A percentile compares a stretch with the other conserved stretches of the same genome.
Conservation (phyloP, 2,113 vertebrate genomes). For the Phalacrocorax brasilianus region DNA sequence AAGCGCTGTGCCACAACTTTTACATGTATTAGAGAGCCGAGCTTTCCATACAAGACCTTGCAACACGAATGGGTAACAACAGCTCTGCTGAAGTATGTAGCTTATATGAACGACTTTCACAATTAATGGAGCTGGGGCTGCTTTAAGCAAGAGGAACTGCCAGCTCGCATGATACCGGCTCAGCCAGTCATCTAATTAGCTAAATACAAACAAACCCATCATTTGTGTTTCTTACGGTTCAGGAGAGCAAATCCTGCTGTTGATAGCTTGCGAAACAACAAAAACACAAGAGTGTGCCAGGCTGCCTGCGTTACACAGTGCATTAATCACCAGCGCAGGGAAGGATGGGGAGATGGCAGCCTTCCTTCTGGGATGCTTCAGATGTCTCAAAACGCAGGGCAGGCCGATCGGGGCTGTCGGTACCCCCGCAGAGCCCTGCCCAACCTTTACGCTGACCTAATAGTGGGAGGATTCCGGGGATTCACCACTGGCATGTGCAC, state of each 20-base stretch:
- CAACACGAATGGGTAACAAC: background rate
- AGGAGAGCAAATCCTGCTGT: conserved; percentile 70
- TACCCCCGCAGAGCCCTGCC: background rate
- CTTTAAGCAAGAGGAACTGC: conserved; percentile 57
- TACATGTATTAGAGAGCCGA: background rate
- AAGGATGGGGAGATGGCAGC: background rate
- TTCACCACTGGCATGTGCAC: background rate
- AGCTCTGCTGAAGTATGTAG: background rate
- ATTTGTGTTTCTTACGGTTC: conserved; percentile 70
- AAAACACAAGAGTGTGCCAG: conserved; percentile 16
- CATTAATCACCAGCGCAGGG: background rate
- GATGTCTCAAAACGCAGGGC: background rate
- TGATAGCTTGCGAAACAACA: conserved; percentile 54
- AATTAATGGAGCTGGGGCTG: background rate
- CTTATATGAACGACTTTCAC: background rate
- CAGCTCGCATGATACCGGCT: conserved; percentile 44
- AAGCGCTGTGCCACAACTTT: background rate
- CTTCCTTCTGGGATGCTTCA: rapidly evolving
- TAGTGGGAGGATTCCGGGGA: rapidly evolving
- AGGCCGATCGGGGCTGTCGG: background rate
- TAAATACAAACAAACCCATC: conserved; percentile 76
- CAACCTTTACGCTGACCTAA: rapidly evolving
- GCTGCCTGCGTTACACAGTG: background rate
- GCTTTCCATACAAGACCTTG: background rate
- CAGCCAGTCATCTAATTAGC: conserved; percentile 74